A percentile compares a stretch with the other conserved stretches of the same genome.
Evolutionary conservation across 2,797 vertebrate species (phyloP).

Genomic region (Hypotaenidia philippensis): DNA sequence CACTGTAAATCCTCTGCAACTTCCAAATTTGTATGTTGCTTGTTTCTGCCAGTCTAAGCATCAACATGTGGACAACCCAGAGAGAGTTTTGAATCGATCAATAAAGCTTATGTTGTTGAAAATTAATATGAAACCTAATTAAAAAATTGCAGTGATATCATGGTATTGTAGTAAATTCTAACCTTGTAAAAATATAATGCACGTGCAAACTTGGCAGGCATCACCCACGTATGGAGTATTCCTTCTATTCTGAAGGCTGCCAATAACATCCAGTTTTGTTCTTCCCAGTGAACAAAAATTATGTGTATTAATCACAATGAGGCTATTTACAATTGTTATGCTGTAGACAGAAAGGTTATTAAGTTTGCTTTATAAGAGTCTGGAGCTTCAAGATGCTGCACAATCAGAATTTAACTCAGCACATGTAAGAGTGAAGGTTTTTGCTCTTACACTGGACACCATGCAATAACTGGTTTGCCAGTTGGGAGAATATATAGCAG

Average conservation of each 20-base stretch:
- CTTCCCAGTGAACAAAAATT: neutral
- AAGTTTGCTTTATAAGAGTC: neutral
- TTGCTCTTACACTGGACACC: neutral
- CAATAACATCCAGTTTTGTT: neutral
- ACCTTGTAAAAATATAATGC: neutral
- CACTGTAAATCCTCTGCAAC: neutral
- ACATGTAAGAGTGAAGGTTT: neutral
- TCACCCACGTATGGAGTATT: neutral
- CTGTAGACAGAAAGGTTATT: neutral
- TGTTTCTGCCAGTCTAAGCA: neutral
- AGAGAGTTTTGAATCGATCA: neutral
- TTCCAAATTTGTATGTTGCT: neutral
- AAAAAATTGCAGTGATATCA: neutral
- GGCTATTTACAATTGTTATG: neutral
- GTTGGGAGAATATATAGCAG: neutral
- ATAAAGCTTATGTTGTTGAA: neutral
- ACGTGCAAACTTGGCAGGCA: neutral
- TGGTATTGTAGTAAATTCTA: neutral
- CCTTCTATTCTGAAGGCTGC: neutral
- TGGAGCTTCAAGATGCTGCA: neutral
- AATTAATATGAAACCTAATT: neutral
- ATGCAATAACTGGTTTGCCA: neutral
- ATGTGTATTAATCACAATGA: neutral
- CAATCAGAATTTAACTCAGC: neutral
- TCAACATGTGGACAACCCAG: neutral